Percentiles rank a stretch among this genome's conserved stretches.
These are phyloP conservation scores for Nibea albiflora DNA, from an alignment of 2,113 vertebrate genomes.

Conservation along the genomic window DNA sequence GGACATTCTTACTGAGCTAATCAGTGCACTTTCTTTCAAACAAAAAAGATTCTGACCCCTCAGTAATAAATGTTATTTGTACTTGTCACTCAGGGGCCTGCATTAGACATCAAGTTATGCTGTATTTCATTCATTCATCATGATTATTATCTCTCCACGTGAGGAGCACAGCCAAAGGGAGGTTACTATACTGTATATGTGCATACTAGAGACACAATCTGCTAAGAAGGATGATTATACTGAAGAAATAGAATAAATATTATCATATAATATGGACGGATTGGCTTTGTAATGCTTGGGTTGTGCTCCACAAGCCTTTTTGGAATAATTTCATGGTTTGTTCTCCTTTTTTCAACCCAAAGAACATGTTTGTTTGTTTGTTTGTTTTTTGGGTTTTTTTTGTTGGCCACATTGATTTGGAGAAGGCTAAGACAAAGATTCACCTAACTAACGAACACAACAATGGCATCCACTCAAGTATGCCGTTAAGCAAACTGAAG, in stretches of 20 bases:
- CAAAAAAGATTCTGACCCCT: too few relatives aligned
- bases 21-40: too few relatives aligned
- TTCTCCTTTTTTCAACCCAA: neutral
- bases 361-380: neutral
- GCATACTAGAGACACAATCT: neutral
- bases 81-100: neutral
- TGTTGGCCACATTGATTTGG: neutral
- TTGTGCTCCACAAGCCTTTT: neutral
- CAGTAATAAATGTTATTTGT: too few relatives aligned
- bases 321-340: neutral
- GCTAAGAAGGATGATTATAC: neutral
- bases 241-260: neutral
- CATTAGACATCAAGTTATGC: slow-evolving; percentile 2
- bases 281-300: neutral
- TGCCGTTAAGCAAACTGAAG: neutral
- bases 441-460: neutral
- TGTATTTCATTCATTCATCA: neutral
- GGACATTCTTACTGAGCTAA: too few relatives aligned
- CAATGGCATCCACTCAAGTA: neutral
- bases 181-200: neutral
- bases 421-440: neutral
- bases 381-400: neutral
- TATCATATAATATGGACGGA: neutral
- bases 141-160: neutral
- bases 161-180: neutral